A percentile compares a stretch with the other conserved stretches of the same genome.
These are phyloP conservation scores for Limnephilus lunatus DNA, from an alignment of 2,888 invertebrate genomes.

Conservation along the genomic window DNA sequence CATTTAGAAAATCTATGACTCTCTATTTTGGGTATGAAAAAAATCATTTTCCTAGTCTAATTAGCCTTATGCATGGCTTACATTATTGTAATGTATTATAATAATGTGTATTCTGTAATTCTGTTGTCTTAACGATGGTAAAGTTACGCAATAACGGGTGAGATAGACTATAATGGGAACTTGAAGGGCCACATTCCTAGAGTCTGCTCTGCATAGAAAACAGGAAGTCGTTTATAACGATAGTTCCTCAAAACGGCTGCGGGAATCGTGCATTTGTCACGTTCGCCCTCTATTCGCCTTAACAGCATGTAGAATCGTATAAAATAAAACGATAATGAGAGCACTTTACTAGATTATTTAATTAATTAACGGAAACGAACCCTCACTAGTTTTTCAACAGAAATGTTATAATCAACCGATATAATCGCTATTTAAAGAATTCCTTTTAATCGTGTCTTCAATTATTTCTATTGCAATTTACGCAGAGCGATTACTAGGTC, in stretches of 20 bases:
- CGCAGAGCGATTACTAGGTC: not conserved
- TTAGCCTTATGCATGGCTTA: not conserved
- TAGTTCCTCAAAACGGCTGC: conserved; percentile 23
- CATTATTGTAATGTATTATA: not conserved
- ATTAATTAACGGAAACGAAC: not conserved
- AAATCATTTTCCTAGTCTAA: not conserved
- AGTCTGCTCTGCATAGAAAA: not conserved
- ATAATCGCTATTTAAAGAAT: not conserved
- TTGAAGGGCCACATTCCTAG: conserved; percentile 6
- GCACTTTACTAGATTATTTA: not conserved
- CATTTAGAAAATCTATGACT: not conserved
- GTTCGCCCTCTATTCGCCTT: conserved; percentile 8
- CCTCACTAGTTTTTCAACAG: not conserved
- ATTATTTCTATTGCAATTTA: not conserved
- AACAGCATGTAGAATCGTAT: not conserved
- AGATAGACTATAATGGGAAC: not conserved
- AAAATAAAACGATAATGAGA: not conserved
- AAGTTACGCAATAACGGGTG: not conserved
- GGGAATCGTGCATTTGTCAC: conserved; percentile 23
- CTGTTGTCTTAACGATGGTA: not conserved
- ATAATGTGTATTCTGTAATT: not conserved
- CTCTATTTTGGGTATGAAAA: too few species aligned
- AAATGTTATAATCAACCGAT: not conserved
- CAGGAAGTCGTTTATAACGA: conserved; percentile 24
- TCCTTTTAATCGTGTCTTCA: not conserved